These are phyloP conservation scores for silkworm (Bombyx mori) DNA, from an alignment of 1,140 invertebrate genomes.

Conservation along the genomic window ASM3026992v2 NC_085113.1:9047501-9048000, in stretches of 20 bases:
- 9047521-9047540: too few species aligned
- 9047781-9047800: conserved; percentile 62
- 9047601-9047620: not conserved
- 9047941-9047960: conserved; percentile 29
- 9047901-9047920: conserved; percentile 61
- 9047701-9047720: conserved; percentile 50
- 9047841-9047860: conserved; percentile 63
- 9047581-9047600: too few species aligned
- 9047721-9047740: conserved; percentile 39
- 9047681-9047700: conserved; percentile 46
- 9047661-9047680: conserved; percentile 69
- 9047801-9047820: conserved; percentile 30
- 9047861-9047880: conserved; percentile 41
- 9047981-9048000: conserved; percentile 56
- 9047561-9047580: too few species aligned
- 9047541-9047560: too few species aligned
- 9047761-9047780: conserved; percentile 66
- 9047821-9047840: conserved; percentile 47
- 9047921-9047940: conserved; percentile 59
- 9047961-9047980: conserved; percentile 60
- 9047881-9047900: conserved; percentile 45
- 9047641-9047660: conserved; percentile 67
- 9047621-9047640: conserved; percentile 56
- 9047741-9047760: conserved; percentile 55
- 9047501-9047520: too few species aligned